Evolutionary conservation across 2,113 vertebrate genomes (phyloP).

Genomic region (Stigmatopora argus): DNA sequence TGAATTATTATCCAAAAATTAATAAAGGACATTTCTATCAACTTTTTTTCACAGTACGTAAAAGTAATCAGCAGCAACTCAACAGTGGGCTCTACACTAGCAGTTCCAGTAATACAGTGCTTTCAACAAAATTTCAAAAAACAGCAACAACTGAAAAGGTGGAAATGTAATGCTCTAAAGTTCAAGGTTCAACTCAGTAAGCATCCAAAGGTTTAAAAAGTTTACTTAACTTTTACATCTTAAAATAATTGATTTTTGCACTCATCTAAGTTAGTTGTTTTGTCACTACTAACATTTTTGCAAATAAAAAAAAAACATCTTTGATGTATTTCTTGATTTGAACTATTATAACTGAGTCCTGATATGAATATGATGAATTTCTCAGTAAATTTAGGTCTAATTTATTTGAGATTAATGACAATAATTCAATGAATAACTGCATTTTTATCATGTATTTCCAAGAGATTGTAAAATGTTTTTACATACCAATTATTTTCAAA

Average conservation of each 20-base stretch:
- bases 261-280: neutral
- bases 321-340: neutral
- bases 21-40: neutral
- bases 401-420: too few species aligned
- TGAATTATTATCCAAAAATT: neutral
- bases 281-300: neutral
- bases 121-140: neutral
- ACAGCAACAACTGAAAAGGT: neutral
- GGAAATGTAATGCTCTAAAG: neutral
- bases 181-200: neutral
- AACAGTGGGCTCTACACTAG: neutral
- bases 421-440: too few species aligned
- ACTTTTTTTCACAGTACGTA: conserved; percentile 12
- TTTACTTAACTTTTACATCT: too few species aligned
- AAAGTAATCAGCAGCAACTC: conserved; percentile 7
- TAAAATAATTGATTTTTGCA: neutral
- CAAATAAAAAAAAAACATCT: neutral
- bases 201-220: too few species aligned
- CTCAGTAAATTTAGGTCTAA: too few species aligned
- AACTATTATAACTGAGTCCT: too few species aligned
- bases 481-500: too few species aligned
- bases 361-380: too few species aligned
- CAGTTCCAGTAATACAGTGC: neutral
- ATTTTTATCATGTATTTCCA: too few species aligned
- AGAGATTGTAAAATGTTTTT: too few species aligned